Percentiles rank a stretch among this genome's conserved stretches.
Conservation (phyloP, 2,888 invertebrate genomes). For the Tupiocoris notatus region DNA sequence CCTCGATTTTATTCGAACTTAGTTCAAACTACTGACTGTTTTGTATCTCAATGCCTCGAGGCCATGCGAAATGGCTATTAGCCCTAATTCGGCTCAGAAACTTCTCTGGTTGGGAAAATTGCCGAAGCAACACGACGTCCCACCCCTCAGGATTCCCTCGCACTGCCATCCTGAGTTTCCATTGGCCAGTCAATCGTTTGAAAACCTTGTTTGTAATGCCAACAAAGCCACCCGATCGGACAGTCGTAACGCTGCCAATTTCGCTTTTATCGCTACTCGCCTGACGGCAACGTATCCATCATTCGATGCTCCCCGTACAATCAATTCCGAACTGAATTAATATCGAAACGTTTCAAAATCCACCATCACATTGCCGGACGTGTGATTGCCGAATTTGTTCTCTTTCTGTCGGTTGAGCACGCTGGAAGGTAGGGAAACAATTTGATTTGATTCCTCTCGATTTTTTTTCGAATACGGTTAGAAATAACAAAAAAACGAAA, state of each 20-base stretch:
- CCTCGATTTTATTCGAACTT: too few species aligned
- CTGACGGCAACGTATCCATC: conserved; percentile 6
- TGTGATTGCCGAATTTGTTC: background rate
- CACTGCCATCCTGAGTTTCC: background rate
- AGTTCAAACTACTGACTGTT: too few species aligned
- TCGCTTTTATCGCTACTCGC: conserved; percentile 12
- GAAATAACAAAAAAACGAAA: background rate
- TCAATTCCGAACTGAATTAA: conserved; percentile 11
- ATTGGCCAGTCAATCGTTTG: background rate
- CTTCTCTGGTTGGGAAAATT: background rate
- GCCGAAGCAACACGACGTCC: background rate
- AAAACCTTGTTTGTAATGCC: conserved; percentile 26
- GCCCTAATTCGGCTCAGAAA: background rate
- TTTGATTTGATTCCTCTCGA: background rate
- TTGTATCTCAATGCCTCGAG: background rate
- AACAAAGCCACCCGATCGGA: conserved; percentile 22
- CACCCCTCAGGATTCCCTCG: background rate
- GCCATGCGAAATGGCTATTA: background rate
- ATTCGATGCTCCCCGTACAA: conserved; percentile 5
- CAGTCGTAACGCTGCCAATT: conserved; percentile 22
- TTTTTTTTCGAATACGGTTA: too few species aligned
- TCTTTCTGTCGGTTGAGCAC: background rate
- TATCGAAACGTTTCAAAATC: conserved; percentile 1
- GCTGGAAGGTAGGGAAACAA: background rate
- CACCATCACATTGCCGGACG: background rate